A percentile compares a stretch with the other conserved stretches of the same genome.
Evolutionary conservation across 2,113 vertebrate species (phyloP).

Genomic region (Oncorhynchus clarkii): DNA sequence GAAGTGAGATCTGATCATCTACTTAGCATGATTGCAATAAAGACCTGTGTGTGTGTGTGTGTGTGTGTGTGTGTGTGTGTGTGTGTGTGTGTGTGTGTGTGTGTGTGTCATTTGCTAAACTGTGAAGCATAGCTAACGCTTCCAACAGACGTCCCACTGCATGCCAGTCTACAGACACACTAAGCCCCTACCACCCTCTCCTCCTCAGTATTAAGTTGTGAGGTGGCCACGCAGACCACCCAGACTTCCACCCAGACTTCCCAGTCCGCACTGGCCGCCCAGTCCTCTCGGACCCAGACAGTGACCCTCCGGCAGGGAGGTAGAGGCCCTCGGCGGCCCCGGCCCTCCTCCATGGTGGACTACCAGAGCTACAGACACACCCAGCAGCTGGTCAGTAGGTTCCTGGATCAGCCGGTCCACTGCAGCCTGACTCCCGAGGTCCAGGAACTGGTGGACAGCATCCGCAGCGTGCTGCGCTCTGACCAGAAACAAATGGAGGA

Average conservation of each 20-base stretch:
- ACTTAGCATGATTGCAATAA: not conserved
- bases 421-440: constrained; percentile 77
- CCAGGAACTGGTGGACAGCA: constrained; percentile 79
- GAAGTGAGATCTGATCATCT: too few species aligned
- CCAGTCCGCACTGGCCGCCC: constrained; percentile 27
- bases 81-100: not conserved
- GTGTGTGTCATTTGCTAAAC: not conserved
- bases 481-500: constrained; percentile 86
- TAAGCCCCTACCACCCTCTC: not conserved
- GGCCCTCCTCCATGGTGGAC: constrained; percentile 79
- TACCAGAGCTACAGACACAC: constrained; percentile 81
- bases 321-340: constrained; percentile 51
- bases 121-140: not conserved
- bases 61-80: not conserved
- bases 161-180: not conserved
- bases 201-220: constrained; percentile 55
- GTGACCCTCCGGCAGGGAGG: constrained; percentile 66
- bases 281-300: constrained; percentile 12
- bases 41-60: not conserved
- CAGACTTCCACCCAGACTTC: constrained; percentile 69
- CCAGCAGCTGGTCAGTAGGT: constrained; percentile 74
- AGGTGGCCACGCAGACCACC: constrained; percentile 69
- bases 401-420: constrained; percentile 76
- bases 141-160: not conserved
- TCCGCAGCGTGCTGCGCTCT: constrained; percentile 79